phyloP scores from a whole-genome alignment of 2,888 invertebrate genomes.

The Hydriomena furcata region DNA sequence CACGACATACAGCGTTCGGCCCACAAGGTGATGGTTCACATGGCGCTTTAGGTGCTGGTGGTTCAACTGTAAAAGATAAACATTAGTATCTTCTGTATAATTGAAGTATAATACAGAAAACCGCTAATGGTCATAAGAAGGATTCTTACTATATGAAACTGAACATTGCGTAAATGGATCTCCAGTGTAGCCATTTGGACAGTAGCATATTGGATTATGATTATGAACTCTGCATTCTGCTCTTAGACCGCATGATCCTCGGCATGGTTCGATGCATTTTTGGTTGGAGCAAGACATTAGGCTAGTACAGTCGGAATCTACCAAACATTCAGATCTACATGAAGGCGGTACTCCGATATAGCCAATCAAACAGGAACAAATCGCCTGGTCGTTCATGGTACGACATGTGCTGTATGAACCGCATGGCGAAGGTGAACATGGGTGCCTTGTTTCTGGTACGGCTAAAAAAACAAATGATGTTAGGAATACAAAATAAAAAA shows the following conservation, averaged over 20 bases:
- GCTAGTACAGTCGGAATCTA: conserved; percentile 91
- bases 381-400: conserved; percentile 79
- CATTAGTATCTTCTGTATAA: neutral
- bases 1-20: conserved; percentile 88
- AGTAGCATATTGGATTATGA: conserved; percentile 93
- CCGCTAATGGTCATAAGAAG: too few relatives aligned
- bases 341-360: conserved; percentile 89
- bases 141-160: conserved; percentile 53
- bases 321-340: conserved; percentile 92
- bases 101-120: too few relatives aligned
- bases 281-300: conserved; percentile 90
- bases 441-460: conserved; percentile 59
- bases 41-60: conserved; percentile 66
- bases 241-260: conserved; percentile 90
- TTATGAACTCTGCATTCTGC: conserved; percentile 91
- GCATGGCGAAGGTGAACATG: conserved; percentile 89
- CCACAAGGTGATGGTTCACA: conserved; percentile 92
- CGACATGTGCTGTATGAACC: conserved; percentile 90
- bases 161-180: conserved; percentile 90
- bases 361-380: conserved; percentile 90
- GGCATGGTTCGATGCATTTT: conserved; percentile 92
- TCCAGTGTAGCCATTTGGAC: conserved; percentile 88
- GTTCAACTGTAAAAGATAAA: conserved; percentile 47
- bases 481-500: too few relatives aligned
- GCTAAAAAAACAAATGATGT: conserved; percentile 43